Conservation (phyloP, 1,140 invertebrate genomes). For the Wiebesia pumilae region DNA sequence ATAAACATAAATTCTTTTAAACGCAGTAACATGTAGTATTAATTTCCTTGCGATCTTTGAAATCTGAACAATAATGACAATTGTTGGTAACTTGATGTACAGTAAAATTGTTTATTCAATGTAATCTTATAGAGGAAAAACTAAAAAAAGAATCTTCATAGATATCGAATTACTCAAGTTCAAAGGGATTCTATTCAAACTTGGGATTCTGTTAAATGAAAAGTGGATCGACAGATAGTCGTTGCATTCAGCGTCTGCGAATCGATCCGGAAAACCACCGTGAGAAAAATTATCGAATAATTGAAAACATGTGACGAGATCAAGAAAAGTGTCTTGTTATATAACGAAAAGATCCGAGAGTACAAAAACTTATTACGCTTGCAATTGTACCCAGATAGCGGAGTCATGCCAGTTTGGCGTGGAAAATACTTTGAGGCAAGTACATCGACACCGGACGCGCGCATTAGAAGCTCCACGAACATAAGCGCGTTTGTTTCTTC, state of each 20-base stretch:
- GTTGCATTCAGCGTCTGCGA: not conserved
- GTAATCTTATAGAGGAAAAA: not conserved
- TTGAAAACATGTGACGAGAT: constrained; percentile 28
- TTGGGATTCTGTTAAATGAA: not conserved
- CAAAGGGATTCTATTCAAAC: not conserved
- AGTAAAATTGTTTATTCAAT: not conserved
- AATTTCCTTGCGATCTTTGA: not conserved
- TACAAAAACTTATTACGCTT: not conserved
- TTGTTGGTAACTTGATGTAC: not conserved
- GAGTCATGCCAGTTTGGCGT: constrained; percentile 49
- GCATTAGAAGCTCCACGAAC: not conserved
- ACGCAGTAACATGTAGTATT: not conserved
- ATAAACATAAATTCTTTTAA: not conserved
- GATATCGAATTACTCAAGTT: constrained; percentile 7
- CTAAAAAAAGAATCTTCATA: not conserved
- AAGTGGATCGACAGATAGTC: constrained; percentile 13
- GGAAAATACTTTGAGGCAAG: constrained; percentile 53
- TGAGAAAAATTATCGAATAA: not conserved
- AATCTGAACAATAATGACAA: not conserved
- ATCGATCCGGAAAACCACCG: constrained; percentile 28
- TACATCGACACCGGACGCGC: constrained; percentile 34
- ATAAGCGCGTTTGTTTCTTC: not conserved
- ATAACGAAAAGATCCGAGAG: not conserved
- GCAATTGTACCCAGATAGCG: not conserved
- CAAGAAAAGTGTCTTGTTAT: not conserved